Evolutionary conservation across 2,113 vertebrate genomes (phyloP).

Genomic region (Plestiodon gilberti): DNA sequence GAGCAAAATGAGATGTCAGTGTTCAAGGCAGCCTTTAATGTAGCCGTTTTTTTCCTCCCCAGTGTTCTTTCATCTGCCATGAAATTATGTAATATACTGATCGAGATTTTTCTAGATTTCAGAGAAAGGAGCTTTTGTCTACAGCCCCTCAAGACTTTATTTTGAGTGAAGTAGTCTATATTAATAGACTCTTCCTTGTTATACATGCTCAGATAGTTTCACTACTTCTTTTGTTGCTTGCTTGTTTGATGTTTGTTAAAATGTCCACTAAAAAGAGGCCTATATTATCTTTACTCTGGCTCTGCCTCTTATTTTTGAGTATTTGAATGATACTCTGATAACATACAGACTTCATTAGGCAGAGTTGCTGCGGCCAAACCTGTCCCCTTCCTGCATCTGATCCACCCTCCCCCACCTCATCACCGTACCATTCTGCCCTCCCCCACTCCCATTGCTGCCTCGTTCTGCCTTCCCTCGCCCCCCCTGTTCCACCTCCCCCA

Average conservation of each 20-base stretch:
- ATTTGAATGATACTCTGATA: not conserved
- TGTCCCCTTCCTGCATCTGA: too few relatives aligned
- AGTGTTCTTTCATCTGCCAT: conserved; percentile 15
- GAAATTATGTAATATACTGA: conserved; percentile 14
- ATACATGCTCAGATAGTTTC: conserved; percentile 20
- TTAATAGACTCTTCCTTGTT: conserved; percentile 19
- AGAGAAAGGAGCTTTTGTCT: conserved; percentile 8
- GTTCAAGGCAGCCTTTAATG: conserved; percentile 18
- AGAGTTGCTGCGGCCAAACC: too few relatives aligned
- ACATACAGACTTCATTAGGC: not conserved
- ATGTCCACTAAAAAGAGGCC: conserved; percentile 2
- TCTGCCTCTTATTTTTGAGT: not conserved
- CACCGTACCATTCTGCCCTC: too few relatives aligned
- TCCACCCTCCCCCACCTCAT: too few relatives aligned
- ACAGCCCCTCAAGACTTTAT: conserved; percentile 36
- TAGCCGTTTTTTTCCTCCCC: not conserved
- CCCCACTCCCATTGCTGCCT: too few relatives aligned
- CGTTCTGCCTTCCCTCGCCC: too few relatives aligned
- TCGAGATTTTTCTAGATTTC: not conserved
- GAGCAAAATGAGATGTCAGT: not conserved
- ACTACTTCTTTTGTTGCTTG: conserved; percentile 19
- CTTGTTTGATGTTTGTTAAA: conserved; percentile 1
- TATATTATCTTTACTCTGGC: not conserved
- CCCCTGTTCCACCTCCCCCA: too few relatives aligned
- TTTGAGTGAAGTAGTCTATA: conserved; percentile 6